Percentiles rank a stretch among this genome's conserved stretches.
Evolutionary conservation across 2,888 invertebrate genomes (phyloP).

Genomic region (Aromia moschata): DNA sequence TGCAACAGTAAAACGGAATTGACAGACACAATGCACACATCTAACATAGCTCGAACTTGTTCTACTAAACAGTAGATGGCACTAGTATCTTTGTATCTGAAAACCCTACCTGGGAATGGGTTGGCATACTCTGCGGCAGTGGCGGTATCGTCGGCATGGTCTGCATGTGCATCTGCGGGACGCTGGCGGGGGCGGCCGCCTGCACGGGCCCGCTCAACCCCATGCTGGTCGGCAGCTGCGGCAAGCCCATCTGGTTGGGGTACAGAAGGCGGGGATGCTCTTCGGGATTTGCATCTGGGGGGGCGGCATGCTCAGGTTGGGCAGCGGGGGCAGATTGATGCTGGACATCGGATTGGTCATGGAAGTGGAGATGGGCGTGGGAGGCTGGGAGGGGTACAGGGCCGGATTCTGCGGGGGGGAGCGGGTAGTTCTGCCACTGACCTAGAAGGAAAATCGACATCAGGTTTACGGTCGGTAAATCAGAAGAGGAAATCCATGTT

Average conservation of each 20-base stretch:
- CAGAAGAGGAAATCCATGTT: too few relatives aligned
- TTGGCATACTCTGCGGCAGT: conserved; percentile 19
- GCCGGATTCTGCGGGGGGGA: conserved; percentile 32
- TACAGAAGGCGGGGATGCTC: conserved; percentile 12
- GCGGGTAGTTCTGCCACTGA: conserved; percentile 47
- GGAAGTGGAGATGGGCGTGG: not conserved
- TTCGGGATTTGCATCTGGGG: conserved; percentile 29
- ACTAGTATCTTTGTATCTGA: not conserved
- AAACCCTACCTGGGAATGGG: conserved; percentile 19
- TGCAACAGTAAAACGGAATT: not conserved
- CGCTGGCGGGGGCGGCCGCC: not conserved
- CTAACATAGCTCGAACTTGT: not conserved
- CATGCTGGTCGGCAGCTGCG: conserved; percentile 14
- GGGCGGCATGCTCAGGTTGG: conserved; percentile 38
- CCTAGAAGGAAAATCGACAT: conserved; percentile 30
- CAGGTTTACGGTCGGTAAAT: too few relatives aligned
- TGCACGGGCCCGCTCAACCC: conserved; percentile 3
- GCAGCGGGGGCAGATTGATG: conserved; percentile 20
- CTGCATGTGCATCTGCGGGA: conserved; percentile 15
- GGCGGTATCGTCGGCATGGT: conserved; percentile 9
- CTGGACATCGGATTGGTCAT: not conserved
- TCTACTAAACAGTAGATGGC: too few relatives aligned
- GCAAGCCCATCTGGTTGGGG: conserved; percentile 1
- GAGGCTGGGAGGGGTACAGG: conserved; percentile 28
- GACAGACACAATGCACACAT: not conserved